A percentile compares a stretch with the other conserved stretches of the same genome.
phyloP scores from a whole-genome alignment of 2,113 vertebrate genomes.

The Otocyon megalotis region DNA sequence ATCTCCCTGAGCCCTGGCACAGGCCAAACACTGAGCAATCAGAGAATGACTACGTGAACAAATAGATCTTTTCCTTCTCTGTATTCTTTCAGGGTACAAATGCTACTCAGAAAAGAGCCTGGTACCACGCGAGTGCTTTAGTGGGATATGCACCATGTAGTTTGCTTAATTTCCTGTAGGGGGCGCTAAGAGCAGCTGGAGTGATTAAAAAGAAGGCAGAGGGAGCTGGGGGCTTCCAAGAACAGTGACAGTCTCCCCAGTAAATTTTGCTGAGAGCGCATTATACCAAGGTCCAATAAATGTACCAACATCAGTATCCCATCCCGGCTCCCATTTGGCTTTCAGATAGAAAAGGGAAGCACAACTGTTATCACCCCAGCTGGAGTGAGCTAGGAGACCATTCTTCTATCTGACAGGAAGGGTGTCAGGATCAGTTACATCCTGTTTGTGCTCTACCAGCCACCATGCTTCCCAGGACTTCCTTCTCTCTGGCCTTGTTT shows the following conservation, averaged over 20 bases:
- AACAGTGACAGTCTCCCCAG: background rate
- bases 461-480: conserved; percentile 77
- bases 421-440: conserved; percentile 89
- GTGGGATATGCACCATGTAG: background rate
- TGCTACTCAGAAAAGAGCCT: background rate
- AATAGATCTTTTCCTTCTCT: background rate
- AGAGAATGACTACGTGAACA: background rate
- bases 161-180: background rate
- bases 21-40: background rate
- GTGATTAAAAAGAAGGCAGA: background rate
- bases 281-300: background rate
- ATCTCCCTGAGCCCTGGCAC: no score
- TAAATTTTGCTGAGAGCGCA: background rate
- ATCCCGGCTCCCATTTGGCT: conserved; percentile 56
- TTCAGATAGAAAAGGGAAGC: conserved; percentile 76
- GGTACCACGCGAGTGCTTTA: background rate
- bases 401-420: conserved; percentile 88
- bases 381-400: conserved; percentile 62
- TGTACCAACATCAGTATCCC: background rate
- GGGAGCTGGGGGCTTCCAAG: background rate
- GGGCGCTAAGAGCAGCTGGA: background rate
- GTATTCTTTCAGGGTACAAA: background rate
- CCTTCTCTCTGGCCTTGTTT: conserved; percentile 84
- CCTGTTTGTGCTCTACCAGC: conserved; percentile 89
- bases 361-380: conserved; percentile 70